These are phyloP conservation scores for Pachyuromys duprasi DNA, from an alignment of 2,797 vertebrate genomes.

Conservation along the genomic window DNA sequence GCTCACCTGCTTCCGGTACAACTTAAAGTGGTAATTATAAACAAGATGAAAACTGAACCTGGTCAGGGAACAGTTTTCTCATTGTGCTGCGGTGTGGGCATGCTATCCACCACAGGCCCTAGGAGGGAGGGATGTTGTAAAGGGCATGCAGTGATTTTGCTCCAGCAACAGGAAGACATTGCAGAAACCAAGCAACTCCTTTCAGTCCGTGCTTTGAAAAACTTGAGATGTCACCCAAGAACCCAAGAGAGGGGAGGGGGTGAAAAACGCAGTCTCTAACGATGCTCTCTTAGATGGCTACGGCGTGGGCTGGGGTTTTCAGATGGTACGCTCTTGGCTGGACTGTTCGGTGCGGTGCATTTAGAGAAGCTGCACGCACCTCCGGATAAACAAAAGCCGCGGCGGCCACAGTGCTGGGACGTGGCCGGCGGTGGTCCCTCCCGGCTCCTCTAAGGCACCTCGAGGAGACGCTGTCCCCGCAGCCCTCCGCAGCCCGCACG, in stretches of 20 bases:
- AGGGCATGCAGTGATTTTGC: neutral
- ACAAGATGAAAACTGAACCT: conserved; percentile 64
- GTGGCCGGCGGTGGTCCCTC: neutral
- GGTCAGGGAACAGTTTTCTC: conserved; percentile 67
- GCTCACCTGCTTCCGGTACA: conserved; percentile 63
- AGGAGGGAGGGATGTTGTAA: conserved; percentile 24
- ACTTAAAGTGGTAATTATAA: conserved; percentile 69
- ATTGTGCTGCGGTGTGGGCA: conserved; percentile 65
- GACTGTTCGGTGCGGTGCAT: neutral
- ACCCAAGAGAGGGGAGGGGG: neutral
- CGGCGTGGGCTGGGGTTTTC: neutral
- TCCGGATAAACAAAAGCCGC: neutral
- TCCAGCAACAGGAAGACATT: neutral
- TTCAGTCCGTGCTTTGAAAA: conserved; percentile 9
- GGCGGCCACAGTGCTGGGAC: neutral
- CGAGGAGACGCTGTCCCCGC: neutral
- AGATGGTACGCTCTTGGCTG: neutral
- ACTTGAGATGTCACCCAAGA: conserved; percentile 41
- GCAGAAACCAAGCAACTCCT: conserved; percentile 20
- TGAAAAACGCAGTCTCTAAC: neutral
- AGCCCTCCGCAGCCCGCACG: neutral
- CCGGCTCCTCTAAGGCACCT: neutral
- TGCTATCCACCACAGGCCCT: neutral
- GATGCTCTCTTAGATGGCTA: neutral
- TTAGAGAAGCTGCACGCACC: neutral